phyloP scores from a whole-genome alignment of 2,797 vertebrate species.

The Acanthurus leucopareius region DNA sequence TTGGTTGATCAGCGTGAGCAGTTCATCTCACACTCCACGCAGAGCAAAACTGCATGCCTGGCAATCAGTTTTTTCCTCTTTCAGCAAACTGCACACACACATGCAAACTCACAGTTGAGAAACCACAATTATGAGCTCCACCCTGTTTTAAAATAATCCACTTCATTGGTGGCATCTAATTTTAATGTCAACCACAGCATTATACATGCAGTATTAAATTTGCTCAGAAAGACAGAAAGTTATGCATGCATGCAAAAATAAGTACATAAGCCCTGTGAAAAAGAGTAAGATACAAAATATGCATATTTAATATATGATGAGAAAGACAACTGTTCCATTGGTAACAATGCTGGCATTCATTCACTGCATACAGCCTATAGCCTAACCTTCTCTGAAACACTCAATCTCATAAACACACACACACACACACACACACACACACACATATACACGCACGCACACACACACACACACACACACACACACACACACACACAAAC shows the following conservation, averaged over 20 bases:
- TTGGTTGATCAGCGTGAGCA: conserved; percentile 45
- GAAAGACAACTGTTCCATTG: background rate
- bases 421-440: background rate
- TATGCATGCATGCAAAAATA: background rate
- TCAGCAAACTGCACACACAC: conserved; percentile 67
- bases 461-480: background rate
- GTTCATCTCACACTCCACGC: conserved; percentile 60
- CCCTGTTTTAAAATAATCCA: conserved; percentile 62
- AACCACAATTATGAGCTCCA: conserved; percentile 70
- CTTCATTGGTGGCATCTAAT: conserved; percentile 24
- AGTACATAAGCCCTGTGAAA: background rate
- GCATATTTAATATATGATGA: background rate
- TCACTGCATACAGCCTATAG: conserved; percentile 23
- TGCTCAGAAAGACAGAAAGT: too few relatives aligned
- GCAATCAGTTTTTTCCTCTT: conserved; percentile 83
- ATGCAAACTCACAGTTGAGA: conserved; percentile 61
- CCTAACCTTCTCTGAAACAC: conserved; percentile 47
- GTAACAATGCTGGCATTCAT: conserved; percentile 3
- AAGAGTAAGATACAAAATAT: background rate
- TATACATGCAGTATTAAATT: background rate
- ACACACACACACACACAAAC: background rate
- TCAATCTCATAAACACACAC: conserved; percentile 14
- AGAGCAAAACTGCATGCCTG: conserved; percentile 51
- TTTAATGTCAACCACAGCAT: conserved; percentile 18
- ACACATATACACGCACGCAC: conserved; percentile 8